Evolutionary conservation across 92 coral and sea anemone genomes (phyloP).

Genomic region (Epizoanthus ramosus): DNA sequence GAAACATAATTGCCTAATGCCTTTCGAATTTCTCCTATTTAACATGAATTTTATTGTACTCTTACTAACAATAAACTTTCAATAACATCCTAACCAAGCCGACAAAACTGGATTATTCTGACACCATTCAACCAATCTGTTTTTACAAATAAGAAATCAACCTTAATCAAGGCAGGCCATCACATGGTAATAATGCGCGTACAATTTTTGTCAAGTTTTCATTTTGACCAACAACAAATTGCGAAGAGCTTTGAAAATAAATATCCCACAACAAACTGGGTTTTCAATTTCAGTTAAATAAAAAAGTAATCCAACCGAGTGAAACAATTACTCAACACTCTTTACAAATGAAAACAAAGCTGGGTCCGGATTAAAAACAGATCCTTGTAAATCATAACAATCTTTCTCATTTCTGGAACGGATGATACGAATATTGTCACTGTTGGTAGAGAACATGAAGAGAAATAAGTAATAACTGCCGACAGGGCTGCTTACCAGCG

Average conservation of each 20-base stretch:
- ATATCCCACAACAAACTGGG: neutral
- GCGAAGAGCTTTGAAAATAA: neutral
- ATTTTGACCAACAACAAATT: neutral
- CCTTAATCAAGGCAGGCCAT: neutral
- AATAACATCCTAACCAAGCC: neutral
- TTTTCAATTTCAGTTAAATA: neutral
- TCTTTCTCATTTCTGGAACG: neutral
- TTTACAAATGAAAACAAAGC: conserved; percentile 9
- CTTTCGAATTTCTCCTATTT: conserved; percentile 35
- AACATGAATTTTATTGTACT: conserved; percentile 21
- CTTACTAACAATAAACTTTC: conserved; percentile 39
- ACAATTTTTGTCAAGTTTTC: neutral
- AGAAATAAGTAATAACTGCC: neutral
- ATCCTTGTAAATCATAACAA: neutral
- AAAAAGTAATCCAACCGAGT: neutral
- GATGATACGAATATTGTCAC: neutral
- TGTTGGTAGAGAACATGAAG: neutral
- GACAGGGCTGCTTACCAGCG: neutral
- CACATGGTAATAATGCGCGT: neutral
- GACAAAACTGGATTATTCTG: conserved; percentile 21
- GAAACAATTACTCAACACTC: conserved; percentile 6
- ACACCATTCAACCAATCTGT: neutral
- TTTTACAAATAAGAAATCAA: conserved; percentile 6
- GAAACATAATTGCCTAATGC: conserved; percentile 31
- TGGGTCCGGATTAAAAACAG: neutral